A percentile compares a stretch with the other conserved stretches of the same genome.
phyloP scores from a whole-genome alignment of 2,888 invertebrate species.

The Amitus sp. region DNA sequence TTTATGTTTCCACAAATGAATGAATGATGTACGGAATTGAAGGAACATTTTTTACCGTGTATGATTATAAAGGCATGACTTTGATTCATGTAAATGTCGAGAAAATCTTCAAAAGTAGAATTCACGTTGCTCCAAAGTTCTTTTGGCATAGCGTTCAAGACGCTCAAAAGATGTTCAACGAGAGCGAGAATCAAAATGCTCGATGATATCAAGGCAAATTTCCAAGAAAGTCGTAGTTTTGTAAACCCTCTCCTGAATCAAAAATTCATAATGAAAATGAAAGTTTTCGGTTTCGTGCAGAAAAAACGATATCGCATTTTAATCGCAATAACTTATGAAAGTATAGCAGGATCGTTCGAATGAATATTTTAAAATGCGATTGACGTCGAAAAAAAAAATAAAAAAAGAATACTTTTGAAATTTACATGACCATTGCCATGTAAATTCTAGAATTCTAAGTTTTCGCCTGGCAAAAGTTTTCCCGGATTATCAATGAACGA shows the following conservation, averaged over 20 bases:
- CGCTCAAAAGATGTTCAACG: slow-evolving; percentile 57
- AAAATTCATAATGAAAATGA: slow-evolving; percentile 5
- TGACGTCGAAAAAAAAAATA: too few relatives aligned
- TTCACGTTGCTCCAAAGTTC: slow-evolving; percentile 42
- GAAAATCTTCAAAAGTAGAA: slow-evolving; percentile 46
- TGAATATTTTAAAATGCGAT: too few relatives aligned
- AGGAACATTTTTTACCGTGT: slow-evolving; percentile 47
- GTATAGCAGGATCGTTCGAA: too few relatives aligned
- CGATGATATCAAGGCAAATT: slow-evolving; percentile 48
- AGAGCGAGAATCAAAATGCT: slow-evolving; percentile 51
- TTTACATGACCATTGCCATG: too few relatives aligned
- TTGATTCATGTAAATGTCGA: slow-evolving; percentile 48
- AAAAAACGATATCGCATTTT: too few relatives aligned
- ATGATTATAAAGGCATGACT: slow-evolving; percentile 58
- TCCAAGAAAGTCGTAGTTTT: slow-evolving; percentile 52
- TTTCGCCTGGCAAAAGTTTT: too few relatives aligned
- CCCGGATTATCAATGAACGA: too few relatives aligned
- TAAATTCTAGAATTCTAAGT: too few relatives aligned
- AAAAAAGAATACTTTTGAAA: too few relatives aligned
- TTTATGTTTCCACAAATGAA: slow-evolving; percentile 9
- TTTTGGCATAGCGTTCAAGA: slow-evolving; percentile 45
- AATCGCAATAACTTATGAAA: too few relatives aligned
- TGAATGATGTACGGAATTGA: too few relatives aligned
- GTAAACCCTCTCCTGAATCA: slow-evolving; percentile 46
- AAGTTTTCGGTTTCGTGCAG: too few relatives aligned